A percentile compares a stretch with the other conserved stretches of the same genome.
phyloP scores from a whole-genome alignment of 2,797 vertebrate genomes.

The Acrocephalus scirpaceus region DNA sequence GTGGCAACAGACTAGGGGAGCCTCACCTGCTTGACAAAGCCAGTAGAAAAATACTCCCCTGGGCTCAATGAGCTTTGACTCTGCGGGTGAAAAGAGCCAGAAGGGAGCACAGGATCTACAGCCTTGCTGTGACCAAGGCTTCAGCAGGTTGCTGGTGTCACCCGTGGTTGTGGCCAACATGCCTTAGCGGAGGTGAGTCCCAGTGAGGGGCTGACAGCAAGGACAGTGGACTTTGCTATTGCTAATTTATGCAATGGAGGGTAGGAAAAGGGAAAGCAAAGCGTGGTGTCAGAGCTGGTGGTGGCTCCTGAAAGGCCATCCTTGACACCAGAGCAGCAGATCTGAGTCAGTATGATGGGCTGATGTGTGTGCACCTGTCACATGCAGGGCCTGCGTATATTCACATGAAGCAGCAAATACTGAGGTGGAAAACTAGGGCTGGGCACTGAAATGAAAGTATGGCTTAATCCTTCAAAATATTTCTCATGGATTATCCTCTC shows the following conservation, averaged over 20 bases:
- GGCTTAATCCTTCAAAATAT: not conserved
- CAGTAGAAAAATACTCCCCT: not conserved
- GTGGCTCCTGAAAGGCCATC: not conserved
- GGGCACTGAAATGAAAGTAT: not conserved
- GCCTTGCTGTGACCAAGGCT: not conserved
- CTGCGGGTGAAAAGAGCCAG: not conserved
- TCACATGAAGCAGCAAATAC: fast-evolving
- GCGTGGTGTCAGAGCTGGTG: fast-evolving
- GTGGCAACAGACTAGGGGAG: not conserved
- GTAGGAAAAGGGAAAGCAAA: not conserved
- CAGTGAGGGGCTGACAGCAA: not conserved
- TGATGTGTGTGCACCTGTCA: not conserved
- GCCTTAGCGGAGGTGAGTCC: not conserved
- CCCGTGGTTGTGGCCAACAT: fast-evolving
- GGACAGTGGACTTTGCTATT: not conserved
- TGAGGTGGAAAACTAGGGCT: not conserved
- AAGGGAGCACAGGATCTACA: not conserved
- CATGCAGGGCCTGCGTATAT: too few relatives aligned
- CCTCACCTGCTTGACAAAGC: not conserved
- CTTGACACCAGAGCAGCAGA: not conserved
- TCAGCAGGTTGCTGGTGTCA: not conserved
- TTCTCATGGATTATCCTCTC: not conserved
- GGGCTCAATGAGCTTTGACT: not conserved
- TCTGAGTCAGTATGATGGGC: not conserved
- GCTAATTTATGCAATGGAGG: not conserved